Evolutionary conservation across 2,113 vertebrate species (phyloP).

Genomic region (Rynchops niger): DNA sequence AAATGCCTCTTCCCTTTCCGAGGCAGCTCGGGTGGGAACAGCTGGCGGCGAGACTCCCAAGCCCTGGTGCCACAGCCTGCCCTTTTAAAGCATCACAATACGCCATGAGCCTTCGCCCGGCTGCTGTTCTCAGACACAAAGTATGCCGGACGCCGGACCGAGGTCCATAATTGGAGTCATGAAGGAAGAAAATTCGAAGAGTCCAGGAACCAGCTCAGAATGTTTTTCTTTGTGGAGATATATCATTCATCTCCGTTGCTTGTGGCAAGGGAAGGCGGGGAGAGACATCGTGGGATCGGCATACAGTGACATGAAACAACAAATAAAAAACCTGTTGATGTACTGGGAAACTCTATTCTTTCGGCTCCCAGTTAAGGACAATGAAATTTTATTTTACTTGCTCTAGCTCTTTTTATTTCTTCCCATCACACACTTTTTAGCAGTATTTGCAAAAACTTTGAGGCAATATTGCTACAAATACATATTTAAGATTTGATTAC

Average conservation of each 20-base stretch:
- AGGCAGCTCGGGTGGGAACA: conserved; percentile 46
- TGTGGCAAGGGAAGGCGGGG: background rate
- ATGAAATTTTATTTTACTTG: conserved; percentile 28
- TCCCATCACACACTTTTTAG: conserved; percentile 34
- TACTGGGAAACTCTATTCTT: conserved; percentile 1
- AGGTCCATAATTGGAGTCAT: conserved; percentile 7
- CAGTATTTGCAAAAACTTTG: conserved; percentile 43
- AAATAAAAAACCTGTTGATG: conserved; percentile 19
- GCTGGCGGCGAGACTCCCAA: conserved; percentile 20
- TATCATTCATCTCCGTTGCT: background rate
- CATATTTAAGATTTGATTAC: conserved; percentile 81
- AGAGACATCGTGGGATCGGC: background rate
- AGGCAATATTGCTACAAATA: conserved; percentile 70
- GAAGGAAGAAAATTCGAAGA: conserved; percentile 19
- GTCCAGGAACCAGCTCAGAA: background rate
- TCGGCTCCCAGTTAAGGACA: background rate
- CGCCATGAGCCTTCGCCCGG: background rate
- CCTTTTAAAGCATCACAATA: conserved; percentile 10
- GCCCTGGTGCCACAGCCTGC: background rate
- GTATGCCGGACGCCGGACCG: background rate
- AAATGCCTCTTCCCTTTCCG: background rate
- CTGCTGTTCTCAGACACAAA: conserved; percentile 37
- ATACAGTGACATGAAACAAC: background rate
- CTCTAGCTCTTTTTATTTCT: conserved; percentile 43
- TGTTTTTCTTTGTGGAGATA: conserved; percentile 7